Conservation (phyloP, 2,888 invertebrate species). For the Nebria brevicollis region DNA sequence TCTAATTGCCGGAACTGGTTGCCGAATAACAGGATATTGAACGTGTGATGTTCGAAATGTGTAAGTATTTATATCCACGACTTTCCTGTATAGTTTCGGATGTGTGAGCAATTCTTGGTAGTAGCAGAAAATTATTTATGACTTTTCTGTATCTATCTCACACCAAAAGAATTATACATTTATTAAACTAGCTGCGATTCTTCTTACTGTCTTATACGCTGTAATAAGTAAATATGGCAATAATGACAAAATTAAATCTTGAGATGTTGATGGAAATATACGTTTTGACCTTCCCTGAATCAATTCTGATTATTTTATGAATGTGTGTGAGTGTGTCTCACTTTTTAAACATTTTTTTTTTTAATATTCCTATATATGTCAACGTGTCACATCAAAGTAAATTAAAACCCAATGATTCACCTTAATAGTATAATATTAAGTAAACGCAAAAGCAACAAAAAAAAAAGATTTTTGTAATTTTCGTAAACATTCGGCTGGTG, state of each 20-base stretch:
- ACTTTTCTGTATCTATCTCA: neutral
- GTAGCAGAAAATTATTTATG: neutral
- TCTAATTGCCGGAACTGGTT: neutral
- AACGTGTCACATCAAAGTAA: neutral
- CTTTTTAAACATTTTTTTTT: no score
- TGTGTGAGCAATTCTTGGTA: neutral
- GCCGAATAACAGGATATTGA: neutral
- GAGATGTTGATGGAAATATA: no score
- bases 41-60: neutral
- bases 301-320: no score
- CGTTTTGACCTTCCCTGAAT: no score
- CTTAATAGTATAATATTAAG: neutral
- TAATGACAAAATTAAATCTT: no score
- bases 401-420: neutral
- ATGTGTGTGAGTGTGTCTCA: no score
- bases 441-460: neutral
- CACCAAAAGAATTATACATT: no score
- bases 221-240: no score
- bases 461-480: neutral
- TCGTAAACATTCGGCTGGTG: neutral
- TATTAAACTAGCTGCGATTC: no score
- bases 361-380: neutral
- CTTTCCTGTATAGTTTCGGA: neutral
- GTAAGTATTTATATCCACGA: neutral
- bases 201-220: no score